Conservation (phyloP, 1,140 invertebrate species). For the Lanistes nyassanus region DNA sequence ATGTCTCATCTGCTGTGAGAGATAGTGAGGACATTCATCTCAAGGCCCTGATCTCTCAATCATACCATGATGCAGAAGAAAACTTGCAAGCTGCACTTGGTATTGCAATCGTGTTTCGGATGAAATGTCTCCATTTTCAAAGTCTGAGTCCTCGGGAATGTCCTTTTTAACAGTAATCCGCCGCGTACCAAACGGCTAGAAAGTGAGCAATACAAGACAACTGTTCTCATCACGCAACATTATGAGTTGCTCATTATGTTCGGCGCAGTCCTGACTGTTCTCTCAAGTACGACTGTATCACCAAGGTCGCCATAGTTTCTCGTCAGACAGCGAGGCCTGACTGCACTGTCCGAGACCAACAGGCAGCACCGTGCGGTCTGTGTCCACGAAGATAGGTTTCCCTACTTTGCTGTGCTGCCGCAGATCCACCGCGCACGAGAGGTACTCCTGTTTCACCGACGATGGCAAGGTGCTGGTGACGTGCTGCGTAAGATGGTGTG, state of each 20-base stretch:
- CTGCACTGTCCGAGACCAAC: not conserved
- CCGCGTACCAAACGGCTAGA: not conserved
- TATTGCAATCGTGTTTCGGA: not conserved
- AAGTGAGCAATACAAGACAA: not conserved
- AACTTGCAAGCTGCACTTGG: not conserved
- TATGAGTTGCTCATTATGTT: too few relatives aligned
- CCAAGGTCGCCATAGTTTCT: slow-evolving; percentile 29
- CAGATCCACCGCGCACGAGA: not conserved
- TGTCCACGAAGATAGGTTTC: too few relatives aligned
- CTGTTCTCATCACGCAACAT: slow-evolving; percentile 8
- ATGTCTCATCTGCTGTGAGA: not conserved
- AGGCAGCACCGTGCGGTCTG: not conserved
- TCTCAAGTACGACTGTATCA: slow-evolving; percentile 9
- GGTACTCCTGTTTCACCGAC: not conserved
- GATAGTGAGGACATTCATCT: not conserved
- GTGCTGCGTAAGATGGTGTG: too few relatives aligned
- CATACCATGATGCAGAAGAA: not conserved
- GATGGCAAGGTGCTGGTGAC: not conserved
- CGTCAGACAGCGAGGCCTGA: slow-evolving; percentile 10
- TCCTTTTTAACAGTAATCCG: not conserved
- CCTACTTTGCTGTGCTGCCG: not conserved
- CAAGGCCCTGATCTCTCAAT: too few relatives aligned
- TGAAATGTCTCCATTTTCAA: too few relatives aligned
- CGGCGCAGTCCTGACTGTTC: too few relatives aligned
- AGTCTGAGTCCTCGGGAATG: not conserved